Evolutionary conservation across 2,888 invertebrate genomes (phyloP), one percentile per base, ranked within the genome.

Genomic region (Arenicola marina): DNA sequence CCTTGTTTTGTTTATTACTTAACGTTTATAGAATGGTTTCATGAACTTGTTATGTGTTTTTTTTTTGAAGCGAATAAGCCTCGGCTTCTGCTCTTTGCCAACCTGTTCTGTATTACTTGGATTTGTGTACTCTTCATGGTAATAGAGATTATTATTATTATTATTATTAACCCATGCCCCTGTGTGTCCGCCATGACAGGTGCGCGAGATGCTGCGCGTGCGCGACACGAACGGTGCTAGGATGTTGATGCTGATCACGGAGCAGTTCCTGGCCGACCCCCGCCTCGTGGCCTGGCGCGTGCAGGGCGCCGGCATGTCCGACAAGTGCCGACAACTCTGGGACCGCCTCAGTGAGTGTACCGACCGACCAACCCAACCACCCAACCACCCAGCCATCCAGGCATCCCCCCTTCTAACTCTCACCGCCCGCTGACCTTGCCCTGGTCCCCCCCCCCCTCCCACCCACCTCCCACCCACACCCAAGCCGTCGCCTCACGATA

Each of bases 181-280:
- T 11, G 7, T 34, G 56, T 38, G 18, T 28, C 15, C 34, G 24
- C 4, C 43, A 15, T 44, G 7, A 3, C 61, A 91, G 91, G 91
- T 92, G 62, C 87, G 91, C 70, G 92, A 92, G 86, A 92, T 92
- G 92, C 86, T 92, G 61, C 86, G 91, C 65, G 91, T 91, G 0
- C 89, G 91, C 83, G 92, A 92, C 84, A 91, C 91, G 2, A 92
- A 92, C 84, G 92, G 92, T 56, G 91, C 92, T 55, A 86, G 92
- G 72, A 92, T 92, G 91, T 85, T 92, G 72, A 90, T 91, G 78
- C 85, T 92, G 65, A 92, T 92, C 84, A 92, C 92, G 15, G 92
- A 92, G 83, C 92, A 92, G 86, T 92, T 92, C 86, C 88, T 92
- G 68, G 90, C 90, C 31, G 92, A 92, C 84, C 92, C 92, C 67